Evolutionary conservation across 1,140 invertebrate genomes (phyloP), one percentile per base, ranked within the genome.

Genomic region (Helicoverpa armigera): DNA sequence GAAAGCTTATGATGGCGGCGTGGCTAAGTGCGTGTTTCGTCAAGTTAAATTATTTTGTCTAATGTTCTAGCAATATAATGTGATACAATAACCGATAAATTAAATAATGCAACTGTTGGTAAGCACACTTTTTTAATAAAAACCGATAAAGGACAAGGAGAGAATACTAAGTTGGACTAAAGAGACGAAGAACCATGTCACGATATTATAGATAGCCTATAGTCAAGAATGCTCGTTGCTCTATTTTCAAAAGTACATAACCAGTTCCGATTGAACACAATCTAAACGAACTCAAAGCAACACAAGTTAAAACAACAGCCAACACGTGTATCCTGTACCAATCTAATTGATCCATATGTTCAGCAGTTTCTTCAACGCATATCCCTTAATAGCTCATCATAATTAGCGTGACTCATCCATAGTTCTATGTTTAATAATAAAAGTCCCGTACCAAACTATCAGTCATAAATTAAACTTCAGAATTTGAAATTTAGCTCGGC

Each of bases 21-120:
- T 67, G 43, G 18, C 77, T n/a, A 79, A 79, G 53, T 65, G 53
- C 54, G 18, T 79, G 51, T 78, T 67, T 31, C 61, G 61, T 65
- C 61, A 67, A 56, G 18, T 79, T 70, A 72, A 72, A 79, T 78
- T 78, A 67, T 14, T 43, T 9, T 72, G 54, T 53, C 35, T 54
- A 78, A 78, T 78, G 11, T 67, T 23, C 10, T 13, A 11, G 50
- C 67, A 67, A 56, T 29, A 51, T 78, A 67, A 67, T 43, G 61
- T 7, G 9, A 50, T 51, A 43, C 54, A 35, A 58, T 35, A 43
- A 43, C 11, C 23, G 53, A 73, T 18, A 58, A 54, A 54, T 31
- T 11, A 48, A 73, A n/a, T 73, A 3, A 58, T 35, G 12, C 58
- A 43, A 13, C 9, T 14, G 35, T 43, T 43, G 9, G 7, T 43